Conservation (phyloP, 2,113 vertebrate species). For the Prunella himalayana region DNA sequence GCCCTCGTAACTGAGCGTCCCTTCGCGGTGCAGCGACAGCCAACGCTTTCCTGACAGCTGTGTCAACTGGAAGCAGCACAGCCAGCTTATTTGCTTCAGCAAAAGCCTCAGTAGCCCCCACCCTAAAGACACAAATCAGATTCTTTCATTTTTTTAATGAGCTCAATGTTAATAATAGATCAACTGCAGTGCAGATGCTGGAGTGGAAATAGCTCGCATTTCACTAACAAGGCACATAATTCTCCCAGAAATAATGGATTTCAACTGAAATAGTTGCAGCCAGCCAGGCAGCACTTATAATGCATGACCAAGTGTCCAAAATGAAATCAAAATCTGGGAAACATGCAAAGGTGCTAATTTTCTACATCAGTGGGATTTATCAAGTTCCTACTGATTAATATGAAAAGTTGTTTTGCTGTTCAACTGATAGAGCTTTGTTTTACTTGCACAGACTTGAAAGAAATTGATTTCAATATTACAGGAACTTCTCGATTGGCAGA, state of each 20-base stretch:
- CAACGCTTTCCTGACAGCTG: constrained; percentile 72
- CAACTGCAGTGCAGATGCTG: constrained; percentile 74
- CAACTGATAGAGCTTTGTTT: constrained; percentile 70
- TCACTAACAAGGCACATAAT: constrained; percentile 76
- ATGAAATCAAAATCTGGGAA: constrained; percentile 74
- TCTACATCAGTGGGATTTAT: constrained; percentile 77
- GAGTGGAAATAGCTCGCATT: constrained; percentile 70
- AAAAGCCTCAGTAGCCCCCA: not conserved
- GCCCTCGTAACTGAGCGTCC: constrained; percentile 60
- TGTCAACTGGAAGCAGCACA: constrained; percentile 63
- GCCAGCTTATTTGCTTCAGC: constrained; percentile 61
- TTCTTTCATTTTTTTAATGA: constrained; percentile 71
- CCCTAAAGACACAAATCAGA: constrained; percentile 68
- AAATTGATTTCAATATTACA: constrained; percentile 72
- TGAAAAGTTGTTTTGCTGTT: constrained; percentile 68
- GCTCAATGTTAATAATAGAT: constrained; percentile 75
- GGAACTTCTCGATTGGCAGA: constrained; percentile 53
- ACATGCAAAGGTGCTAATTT: constrained; percentile 76
- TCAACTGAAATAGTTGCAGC: constrained; percentile 69
- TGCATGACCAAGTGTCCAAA: constrained; percentile 70
- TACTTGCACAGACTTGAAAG: constrained; percentile 66
- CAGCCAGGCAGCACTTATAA: constrained; percentile 69
- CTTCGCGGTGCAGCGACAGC: not conserved
- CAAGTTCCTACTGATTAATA: constrained; percentile 74
- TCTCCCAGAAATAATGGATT: constrained; percentile 76